Evolutionary conservation across 2,797 vertebrate species (phyloP).

Genomic region (Pseudocheirus occidentalis): DNA sequence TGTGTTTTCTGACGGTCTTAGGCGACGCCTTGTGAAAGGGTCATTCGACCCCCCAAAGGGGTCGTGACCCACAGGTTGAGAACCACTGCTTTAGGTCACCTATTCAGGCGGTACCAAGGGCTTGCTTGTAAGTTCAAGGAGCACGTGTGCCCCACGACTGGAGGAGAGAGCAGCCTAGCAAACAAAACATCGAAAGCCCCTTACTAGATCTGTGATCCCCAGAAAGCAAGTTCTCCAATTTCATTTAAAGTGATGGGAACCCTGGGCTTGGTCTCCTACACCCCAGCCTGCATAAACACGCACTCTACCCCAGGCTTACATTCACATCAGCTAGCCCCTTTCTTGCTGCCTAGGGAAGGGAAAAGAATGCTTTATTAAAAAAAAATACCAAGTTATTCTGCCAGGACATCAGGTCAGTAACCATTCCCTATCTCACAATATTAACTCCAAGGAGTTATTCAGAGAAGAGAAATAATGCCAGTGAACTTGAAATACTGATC

Average conservation of each 20-base stretch:
- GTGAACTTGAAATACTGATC: background rate
- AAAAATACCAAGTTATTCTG: background rate
- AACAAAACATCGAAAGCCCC: background rate
- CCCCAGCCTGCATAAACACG: background rate
- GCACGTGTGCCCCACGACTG: background rate
- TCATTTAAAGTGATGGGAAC: background rate
- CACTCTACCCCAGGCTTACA: background rate
- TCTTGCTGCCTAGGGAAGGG: background rate
- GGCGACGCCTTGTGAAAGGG: no score
- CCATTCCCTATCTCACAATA: background rate
- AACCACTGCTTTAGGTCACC: background rate
- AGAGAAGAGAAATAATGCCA: background rate
- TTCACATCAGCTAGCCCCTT: background rate
- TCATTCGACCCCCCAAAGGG: no score
- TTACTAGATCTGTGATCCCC: background rate
- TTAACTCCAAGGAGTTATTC: background rate
- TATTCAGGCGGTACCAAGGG: background rate
- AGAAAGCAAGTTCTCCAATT: background rate
- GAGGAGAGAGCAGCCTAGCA: background rate
- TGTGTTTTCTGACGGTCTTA: no score
- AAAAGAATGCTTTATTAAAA: background rate
- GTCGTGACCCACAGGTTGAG: no score
- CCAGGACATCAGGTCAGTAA: background rate
- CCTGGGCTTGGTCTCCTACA: background rate
- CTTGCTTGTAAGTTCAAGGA: background rate